phyloP scores from a whole-genome alignment of 1,140 invertebrate genomes.

The Heliconius hermathena region DNA sequence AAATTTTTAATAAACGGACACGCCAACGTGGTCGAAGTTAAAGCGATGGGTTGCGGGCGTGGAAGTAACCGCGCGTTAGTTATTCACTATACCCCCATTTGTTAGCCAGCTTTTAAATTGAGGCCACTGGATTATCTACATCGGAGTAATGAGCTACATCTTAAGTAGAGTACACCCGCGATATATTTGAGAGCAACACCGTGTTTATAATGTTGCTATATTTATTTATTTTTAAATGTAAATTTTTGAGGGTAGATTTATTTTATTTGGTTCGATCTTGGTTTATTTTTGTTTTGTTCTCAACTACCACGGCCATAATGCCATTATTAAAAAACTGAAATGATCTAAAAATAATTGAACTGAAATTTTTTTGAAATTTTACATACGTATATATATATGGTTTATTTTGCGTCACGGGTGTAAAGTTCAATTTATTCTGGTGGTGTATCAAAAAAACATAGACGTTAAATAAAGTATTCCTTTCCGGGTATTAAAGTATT shows the following conservation, averaged over 20 bases:
- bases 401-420: no score
- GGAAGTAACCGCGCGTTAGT: slow-evolving; percentile 64
- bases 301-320: no score
- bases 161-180: slow-evolving; percentile 18
- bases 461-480: no score
- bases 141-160: slow-evolving; percentile 32
- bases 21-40: slow-evolving; percentile 42
- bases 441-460: no score
- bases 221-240: background rate
- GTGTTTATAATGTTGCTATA: slow-evolving; percentile 1
- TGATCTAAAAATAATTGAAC: no score
- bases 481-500: no score
- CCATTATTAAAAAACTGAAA: no score
- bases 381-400: no score
- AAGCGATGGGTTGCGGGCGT: slow-evolving; percentile 52
- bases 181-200: slow-evolving; percentile 19
- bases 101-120: slow-evolving; percentile 69
- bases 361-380: no score
- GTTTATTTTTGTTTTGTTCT: no score
- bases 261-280: background rate
- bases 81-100: slow-evolving; percentile 74
- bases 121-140: slow-evolving; percentile 47
- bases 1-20: slow-evolving; percentile 48
- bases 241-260: background rate
- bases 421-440: no score